Evolutionary conservation across 1,140 invertebrate genomes (phyloP), one percentile per base, ranked within the genome.

Genomic region (Tigriopus japonicus): DNA sequence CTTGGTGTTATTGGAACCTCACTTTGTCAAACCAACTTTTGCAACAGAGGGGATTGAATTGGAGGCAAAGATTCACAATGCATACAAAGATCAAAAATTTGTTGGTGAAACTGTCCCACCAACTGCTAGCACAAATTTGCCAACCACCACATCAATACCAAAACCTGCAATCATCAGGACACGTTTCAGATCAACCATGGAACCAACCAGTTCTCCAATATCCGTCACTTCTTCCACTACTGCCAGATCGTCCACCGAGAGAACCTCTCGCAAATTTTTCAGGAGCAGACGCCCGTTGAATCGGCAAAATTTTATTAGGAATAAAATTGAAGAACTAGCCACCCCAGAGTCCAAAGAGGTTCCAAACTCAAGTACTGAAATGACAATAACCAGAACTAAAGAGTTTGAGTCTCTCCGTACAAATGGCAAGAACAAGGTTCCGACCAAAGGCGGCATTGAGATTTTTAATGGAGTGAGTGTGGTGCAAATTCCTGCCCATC

Each of bases 81-180:
- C 28, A 5, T 35, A 35, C 28, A 35, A 35, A 35, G 28, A 35
- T 35, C 28, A 35, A 35, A 35, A 35, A 35, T 35, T 35, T 35
- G 28, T 35, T 35, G 28, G 28, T 35, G 28, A 35, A 9, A 58
- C 63, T 43, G 56, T 45, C 60, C 28, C 61, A 40, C 45, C 42
- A 15, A 54, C 51, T 40, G 51, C 23, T 64, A 43, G 35, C 49
- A 19, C 43, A 28, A 42, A 35, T 63, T 49, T 49, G 62, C 43
- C 52, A 41, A 63, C 62, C 40, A 45, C 62, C 58, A 49, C 63
- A 62, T 42, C 62, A 49, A 28, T 17, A 6, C 15, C 53, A 3
- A 19, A 9, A 21, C 19, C 24, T 55, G 28, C 17, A 21, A 55
- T 28, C n/a, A 7, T 28, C n/a, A 55, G 19, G 9, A 55, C 53